Percentiles rank a stretch among this genome's conserved stretches.
Evolutionary conservation across 2,888 invertebrate species (phyloP).

Genomic region (Drosophila monieri): DNA sequence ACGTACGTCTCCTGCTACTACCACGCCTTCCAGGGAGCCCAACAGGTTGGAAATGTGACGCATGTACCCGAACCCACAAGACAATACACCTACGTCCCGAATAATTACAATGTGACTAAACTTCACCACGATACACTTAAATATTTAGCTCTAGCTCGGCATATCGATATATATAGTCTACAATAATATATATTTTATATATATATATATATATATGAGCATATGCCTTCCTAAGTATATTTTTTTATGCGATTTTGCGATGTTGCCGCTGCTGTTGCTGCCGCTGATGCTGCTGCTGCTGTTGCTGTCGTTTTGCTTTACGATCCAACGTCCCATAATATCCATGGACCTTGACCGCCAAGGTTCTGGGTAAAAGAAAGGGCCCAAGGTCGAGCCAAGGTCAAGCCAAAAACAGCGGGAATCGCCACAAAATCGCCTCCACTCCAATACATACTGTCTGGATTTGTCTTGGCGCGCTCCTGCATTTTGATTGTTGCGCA

Average conservation of each 20-base stretch:
- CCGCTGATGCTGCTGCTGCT: slow-evolving; percentile 4
- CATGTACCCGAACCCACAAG: slow-evolving; percentile 84
- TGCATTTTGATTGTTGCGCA: slow-evolving; percentile 19
- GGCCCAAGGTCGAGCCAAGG: slow-evolving; percentile 34
- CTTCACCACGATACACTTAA: slow-evolving; percentile 84
- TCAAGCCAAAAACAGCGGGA: slow-evolving; percentile 32
- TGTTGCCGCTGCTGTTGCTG: slow-evolving; percentile 24
- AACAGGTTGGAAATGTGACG: slow-evolving; percentile 91
- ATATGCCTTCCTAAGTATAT: slow-evolving; percentile 62
- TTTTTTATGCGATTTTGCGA: slow-evolving; percentile 77
- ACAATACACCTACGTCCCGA: slow-evolving; percentile 84
- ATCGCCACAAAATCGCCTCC: slow-evolving; percentile 46
- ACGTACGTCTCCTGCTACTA: slow-evolving; percentile 99
- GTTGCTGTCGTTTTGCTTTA: slow-evolving; percentile 1
- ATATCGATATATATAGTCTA: slow-evolving; percentile 43
- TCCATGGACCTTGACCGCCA: too few relatives aligned
- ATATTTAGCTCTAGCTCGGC: slow-evolving; percentile 64
- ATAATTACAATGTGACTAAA: slow-evolving; percentile 85
- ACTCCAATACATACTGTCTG: slow-evolving; percentile 18
- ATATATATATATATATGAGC: slow-evolving; percentile 42
- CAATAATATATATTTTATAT: neutral
- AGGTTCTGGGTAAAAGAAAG: neutral
- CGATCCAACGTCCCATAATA: neutral
- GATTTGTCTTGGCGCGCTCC: slow-evolving; percentile 12
- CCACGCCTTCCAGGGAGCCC: slow-evolving; percentile 99